These are phyloP conservation scores for Macropis europaea DNA, from an alignment of 2,888 invertebrate species.

Conservation along the genomic window DNA sequence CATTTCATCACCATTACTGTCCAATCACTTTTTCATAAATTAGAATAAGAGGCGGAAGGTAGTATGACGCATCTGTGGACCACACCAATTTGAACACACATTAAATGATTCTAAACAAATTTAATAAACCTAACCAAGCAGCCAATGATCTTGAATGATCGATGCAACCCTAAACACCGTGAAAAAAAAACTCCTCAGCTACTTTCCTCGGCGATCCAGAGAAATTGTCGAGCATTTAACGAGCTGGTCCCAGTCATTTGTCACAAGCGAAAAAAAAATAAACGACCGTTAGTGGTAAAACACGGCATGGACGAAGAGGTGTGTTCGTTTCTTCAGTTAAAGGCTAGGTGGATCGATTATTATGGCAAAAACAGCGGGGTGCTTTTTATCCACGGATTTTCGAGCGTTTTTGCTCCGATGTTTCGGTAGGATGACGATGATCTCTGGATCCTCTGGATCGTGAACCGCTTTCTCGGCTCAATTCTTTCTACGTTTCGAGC, in stretches of 20 bases:
- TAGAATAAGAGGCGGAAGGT: too few relatives aligned
- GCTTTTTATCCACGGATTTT: slow-evolving; percentile 47
- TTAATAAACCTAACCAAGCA: too few relatives aligned
- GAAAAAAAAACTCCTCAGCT: too few relatives aligned
- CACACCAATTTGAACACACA: too few relatives aligned
- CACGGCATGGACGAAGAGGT: neutral
- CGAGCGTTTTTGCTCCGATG: slow-evolving; percentile 48
- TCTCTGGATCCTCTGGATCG: slow-evolving; percentile 51
- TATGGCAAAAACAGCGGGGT: slow-evolving; percentile 21
- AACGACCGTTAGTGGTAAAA: slow-evolving; percentile 12
- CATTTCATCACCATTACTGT: too few relatives aligned
- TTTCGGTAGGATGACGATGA: slow-evolving; percentile 68
- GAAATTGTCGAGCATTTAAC: too few relatives aligned
- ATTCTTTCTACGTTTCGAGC: slow-evolving; percentile 58
- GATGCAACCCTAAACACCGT: too few relatives aligned
- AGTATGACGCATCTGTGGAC: too few relatives aligned
- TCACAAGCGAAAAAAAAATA: slow-evolving; percentile 6
- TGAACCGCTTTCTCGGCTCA: slow-evolving; percentile 66
- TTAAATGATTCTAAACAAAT: too few relatives aligned
- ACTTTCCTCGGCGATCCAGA: too few relatives aligned
- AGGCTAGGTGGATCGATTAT: slow-evolving; percentile 14
- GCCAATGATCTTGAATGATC: too few relatives aligned
- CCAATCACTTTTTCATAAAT: too few relatives aligned
- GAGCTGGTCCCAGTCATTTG: neutral
- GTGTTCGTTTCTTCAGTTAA: slow-evolving; percentile 34